Evolutionary conservation across 2,797 vertebrate species (phyloP), one percentile per base, ranked within the genome.

Genomic region (Nannoperca australis): DNA sequence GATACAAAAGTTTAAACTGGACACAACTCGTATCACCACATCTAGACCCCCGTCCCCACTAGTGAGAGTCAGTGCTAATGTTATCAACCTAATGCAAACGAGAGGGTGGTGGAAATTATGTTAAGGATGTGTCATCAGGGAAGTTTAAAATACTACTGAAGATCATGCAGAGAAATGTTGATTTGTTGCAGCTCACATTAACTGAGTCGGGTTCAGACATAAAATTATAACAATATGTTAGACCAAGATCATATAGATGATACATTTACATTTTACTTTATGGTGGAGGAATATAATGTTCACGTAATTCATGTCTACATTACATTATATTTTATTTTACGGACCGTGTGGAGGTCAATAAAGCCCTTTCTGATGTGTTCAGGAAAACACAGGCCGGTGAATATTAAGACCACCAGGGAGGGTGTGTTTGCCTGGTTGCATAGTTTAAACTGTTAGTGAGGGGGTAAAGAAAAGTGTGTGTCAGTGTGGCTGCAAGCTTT

Each of bases 261-360:
- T 4, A 24, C 15, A 17, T 24, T 22, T 15, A 7, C 5, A 51
- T 38, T 60, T 45, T 24, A 8, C 14, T 69, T 11, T 1, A 27
- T 47, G 34, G 34, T 38, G 53, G 7, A 38, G 27, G 38, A 83
- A 58, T n/a, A 36, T 32, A 70, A 70, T 51, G 32, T 72, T 81
- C 24, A 61, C 42, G 27, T 78, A 68, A 85, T 66, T 77, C 60
- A 74, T 32, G 40, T 61, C 14, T 56, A 32, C 32, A 32, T 85
- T 78, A 78, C n/a, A 9, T 62, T 58, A 84, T 32, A 22, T 66
- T 4, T 47, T 1, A 54, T 75, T 73, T 66, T 32, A 36, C 9
- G 1, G n/a, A 53, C 22, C 4, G 2, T 38, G 53, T 49, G 3
- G 63, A 61, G 51, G 76, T 78, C 65, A 54, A 30, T 27, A 1